Evolutionary conservation across 2,888 invertebrate genomes (phyloP), one percentile per base, ranked within the genome.

Genomic region (Caenorhabditis japonica): DNA sequence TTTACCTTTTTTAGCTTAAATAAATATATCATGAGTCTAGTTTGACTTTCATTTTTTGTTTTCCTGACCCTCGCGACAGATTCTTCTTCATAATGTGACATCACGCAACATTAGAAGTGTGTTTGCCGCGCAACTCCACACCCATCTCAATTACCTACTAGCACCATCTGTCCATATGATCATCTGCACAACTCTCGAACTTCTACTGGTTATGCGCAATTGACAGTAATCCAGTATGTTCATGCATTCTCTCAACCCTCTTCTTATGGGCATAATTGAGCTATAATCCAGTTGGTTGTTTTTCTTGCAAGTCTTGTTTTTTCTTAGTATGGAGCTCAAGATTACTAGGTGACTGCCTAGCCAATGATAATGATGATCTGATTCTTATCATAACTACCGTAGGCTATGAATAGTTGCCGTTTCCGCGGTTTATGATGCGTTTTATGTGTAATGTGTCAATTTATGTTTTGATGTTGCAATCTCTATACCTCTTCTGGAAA

Each of bases 141-240:
- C 39, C 25, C 53, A 10, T 69, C 60, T 59, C 69, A 59, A 69
- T 69, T 60, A 55, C 53, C 60, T 33, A 36, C 47, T 53, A 60
- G 59, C 49, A 60, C 60, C 70, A 70, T 61, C 41, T 70, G 61
- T 19, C 17, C 58, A 38, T 27, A 19, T 19, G 38, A 51, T 44
- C 17, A 25, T 25, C 56, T 30, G 21, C 39, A 17, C 25, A n/a
- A 44, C 12, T 70, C 70, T 70, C 70, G 70, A 70, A 61, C 56
- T 70, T 61, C 41, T 61, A 61, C 61, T 59, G 56, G 70, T 61
- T 70, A 51, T n/a, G 44, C 51, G 38, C 49, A 70, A 70, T 60
- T 53, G 70, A 70, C 70, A 61, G 49, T 70, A 70, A 70, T 70
- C 70, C 59, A 25, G 36, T 51, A 25, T 33, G 13, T 38, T 27